Evolutionary conservation across 2,797 vertebrate genomes (phyloP), one percentile per base, ranked within the genome.

Genomic region (Enteromius mattozi): DNA sequence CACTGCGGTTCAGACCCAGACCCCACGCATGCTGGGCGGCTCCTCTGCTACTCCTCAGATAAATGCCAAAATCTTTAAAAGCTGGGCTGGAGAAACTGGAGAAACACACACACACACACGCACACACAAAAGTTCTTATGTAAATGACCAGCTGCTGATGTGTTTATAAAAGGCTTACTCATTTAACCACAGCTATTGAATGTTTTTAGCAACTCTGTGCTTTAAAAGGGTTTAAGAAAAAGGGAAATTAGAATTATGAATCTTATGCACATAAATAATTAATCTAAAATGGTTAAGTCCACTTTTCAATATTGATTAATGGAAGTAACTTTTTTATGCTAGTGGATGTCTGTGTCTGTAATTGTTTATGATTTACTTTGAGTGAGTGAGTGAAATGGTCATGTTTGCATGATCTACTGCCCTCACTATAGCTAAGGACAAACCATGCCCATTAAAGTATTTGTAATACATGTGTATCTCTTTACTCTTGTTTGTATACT

Each of bases 1-100:
- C 88, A 82, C 90, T 89, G 91, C 89, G 47, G 92, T 92, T 78
- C 92, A 93, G 93, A 92, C 92, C 93, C 92, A 92, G 92, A 92
- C 93, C 90, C 91, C 92, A 92, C 92, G 92, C 92, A 91, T 91
- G 92, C 91, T 90, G 93, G 93, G 91, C 92, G 93, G 92, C 91
- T 93, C 92, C 83, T 91, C 89, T 86, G 91, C 92, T 68, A 69
- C 83, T 74, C 84, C 19, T 33, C 47, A 83, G 51, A 77, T 37
- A 74, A 33, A 66, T 77, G 37, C n/a, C 71, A 84, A 78, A 84
- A 84, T 84, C 35, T 71, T n/a, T 35, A 77, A 85, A 82, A 82
- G 45, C 63, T 71, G 45, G 21, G 63, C 54, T 45, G 84, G 47
- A 66, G 10, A 30, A 30, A 51, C 30, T 66, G 30, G 17, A 66